phyloP scores from a whole-genome alignment of 2,113 vertebrate genomes.

The Tautogolabrus adspersus region DNA sequence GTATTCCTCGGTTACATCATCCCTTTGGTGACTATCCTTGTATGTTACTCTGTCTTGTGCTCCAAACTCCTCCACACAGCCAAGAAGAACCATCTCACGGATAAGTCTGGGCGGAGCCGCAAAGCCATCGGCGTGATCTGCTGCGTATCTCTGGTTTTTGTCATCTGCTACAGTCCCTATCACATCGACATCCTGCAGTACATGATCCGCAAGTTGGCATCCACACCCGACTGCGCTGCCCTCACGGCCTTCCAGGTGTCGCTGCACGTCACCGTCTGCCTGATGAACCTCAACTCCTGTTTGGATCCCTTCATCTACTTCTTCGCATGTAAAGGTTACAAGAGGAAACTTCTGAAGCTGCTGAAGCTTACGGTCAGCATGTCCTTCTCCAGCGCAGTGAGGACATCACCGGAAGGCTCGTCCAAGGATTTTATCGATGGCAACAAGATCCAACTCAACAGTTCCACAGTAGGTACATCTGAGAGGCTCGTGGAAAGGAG shows the following conservation, averaged over 20 bases:
- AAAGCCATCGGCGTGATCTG: conserved; percentile 95
- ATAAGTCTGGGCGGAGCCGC: conserved; percentile 92
- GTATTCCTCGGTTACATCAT: conserved; percentile 90
- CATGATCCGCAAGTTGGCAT: conserved; percentile 91
- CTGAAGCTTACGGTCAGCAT: conserved; percentile 88
- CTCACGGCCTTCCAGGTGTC: conserved; percentile 91
- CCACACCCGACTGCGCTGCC: conserved; percentile 79
- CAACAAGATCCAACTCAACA: conserved; percentile 77
- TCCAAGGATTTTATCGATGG: conserved; percentile 81
- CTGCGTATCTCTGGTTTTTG: conserved; percentile 93
- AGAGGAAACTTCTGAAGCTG: conserved; percentile 92
- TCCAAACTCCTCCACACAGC: conserved; percentile 89
- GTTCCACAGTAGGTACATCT: not conserved
- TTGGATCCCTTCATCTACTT: conserved; percentile 98
- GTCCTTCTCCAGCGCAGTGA: conserved; percentile 91
- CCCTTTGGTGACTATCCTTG: conserved; percentile 89
- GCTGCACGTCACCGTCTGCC: conserved; percentile 91
- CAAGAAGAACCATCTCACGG: conserved; percentile 90
- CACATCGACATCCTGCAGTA: conserved; percentile 93
- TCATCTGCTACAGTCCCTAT: conserved; percentile 94
- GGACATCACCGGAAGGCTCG: conserved; percentile 89
- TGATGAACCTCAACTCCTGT: conserved; percentile 97
- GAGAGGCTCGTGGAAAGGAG: conserved; percentile 52
- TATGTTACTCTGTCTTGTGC: conserved; percentile 92
- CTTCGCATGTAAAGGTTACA: conserved; percentile 98